These are phyloP conservation scores for Solea senegalensis DNA, from an alignment of 2,113 vertebrate species.

Conservation along the genomic window DNA sequence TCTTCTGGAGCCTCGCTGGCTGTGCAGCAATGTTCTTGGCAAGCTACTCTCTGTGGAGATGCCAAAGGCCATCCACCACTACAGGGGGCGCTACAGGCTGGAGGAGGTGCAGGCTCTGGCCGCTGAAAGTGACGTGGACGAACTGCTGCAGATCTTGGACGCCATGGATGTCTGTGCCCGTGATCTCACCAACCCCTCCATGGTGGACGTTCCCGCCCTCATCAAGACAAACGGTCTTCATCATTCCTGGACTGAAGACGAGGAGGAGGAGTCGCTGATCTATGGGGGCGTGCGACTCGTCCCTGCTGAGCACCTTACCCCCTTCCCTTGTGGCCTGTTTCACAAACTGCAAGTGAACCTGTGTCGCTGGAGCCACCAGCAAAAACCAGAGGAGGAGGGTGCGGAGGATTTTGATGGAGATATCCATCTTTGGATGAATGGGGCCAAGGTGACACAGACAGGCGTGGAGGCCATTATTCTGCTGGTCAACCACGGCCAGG, in stretches of 20 bases:
- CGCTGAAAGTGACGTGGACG: constrained; percentile 92
- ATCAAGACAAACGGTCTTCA: constrained; percentile 95
- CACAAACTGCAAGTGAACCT: constrained; percentile 98
- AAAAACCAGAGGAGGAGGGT: constrained; percentile 82
- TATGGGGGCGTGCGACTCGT: constrained; percentile 94
- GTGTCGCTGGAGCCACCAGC: constrained; percentile 96
- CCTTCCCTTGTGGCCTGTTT: constrained; percentile 96
- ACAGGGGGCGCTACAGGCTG: constrained; percentile 93
- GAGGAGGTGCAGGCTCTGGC: constrained; percentile 95
- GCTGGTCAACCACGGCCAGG: constrained; percentile 97
- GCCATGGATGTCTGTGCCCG: constrained; percentile 98
- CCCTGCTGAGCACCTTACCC: constrained; percentile 93
- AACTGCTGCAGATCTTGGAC: constrained; percentile 95
- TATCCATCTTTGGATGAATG: constrained; percentile 93
- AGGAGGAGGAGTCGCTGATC: constrained; percentile 86
- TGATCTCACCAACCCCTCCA: constrained; percentile 88
- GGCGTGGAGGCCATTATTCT: constrained; percentile 92
- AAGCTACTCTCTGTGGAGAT: constrained; percentile 93
- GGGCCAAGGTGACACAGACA: constrained; percentile 88
- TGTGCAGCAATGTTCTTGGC: constrained; percentile 90
- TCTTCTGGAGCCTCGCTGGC: constrained; percentile 96
- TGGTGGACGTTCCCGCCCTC: constrained; percentile 96
- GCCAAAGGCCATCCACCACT: constrained; percentile 96
- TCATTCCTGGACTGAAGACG: constrained; percentile 95
- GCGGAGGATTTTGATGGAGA: constrained; percentile 73